Evolutionary conservation across 2,113 vertebrate species (phyloP), one percentile per base, ranked within the genome.

Genomic region (Mustela lutreola): DNA sequence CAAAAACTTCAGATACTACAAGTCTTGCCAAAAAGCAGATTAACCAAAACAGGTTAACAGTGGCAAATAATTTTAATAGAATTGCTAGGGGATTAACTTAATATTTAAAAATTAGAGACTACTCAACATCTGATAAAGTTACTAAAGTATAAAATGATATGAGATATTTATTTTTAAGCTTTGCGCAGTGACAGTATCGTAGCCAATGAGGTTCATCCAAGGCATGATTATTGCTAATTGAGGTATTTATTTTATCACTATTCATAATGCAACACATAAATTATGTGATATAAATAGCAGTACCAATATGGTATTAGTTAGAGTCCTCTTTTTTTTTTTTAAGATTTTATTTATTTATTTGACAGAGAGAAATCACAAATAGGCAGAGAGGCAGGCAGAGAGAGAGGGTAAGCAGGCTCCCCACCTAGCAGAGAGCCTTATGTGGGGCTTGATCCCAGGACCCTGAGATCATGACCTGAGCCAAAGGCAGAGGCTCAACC

Each of bases 101-200:
- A 87, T 93, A 45, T 45, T n/a, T 53, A 89, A 94, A 92, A 93
- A 65, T 39, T 92, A 91, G 26, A 86, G 9, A 70, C 4, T 83
- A 67, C 50, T 78, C 11, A 87, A n/a, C 14, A 73, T 8, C 19
- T 73, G 4, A 84, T 83, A 79, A 76, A 87, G 45, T 42, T 93
- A 63, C 26, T 70, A 88, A 88, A 91, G 33, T 22, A 58, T 60
- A 28, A 71, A 50, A 42, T 7, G 67, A 75, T 33, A n/a, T 50
- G 39, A 63, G 21, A n/a, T 63, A 93, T 62, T 10, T 91, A 62
- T 62, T 62, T 62, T 62, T 62, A 62, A 62, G 60, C 60, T 62
- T 62, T 62, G 10, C 0, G 24, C 60, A 26, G 24, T 62, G 60
- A 22, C 60, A 26, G 24, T 62, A 62, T 62, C 9, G 3, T 26